Evolutionary conservation across 2,113 vertebrate species (phyloP), one percentile per base, ranked within the genome.

Genomic region (Clinocottus analis): DNA sequence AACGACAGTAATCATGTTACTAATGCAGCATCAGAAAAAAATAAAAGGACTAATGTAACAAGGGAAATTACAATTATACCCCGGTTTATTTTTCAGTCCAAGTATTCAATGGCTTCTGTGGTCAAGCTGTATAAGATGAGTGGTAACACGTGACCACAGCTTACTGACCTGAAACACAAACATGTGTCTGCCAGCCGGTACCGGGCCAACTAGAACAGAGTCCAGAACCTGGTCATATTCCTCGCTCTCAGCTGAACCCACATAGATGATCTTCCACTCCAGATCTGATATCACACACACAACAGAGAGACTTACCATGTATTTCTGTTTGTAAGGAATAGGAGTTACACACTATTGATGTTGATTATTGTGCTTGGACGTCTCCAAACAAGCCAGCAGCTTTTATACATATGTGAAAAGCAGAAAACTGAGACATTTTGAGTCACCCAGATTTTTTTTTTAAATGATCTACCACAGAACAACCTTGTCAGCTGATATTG

Each of bases 261-360:
- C 96, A 4, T 97, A 97, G 73, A 97, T 97, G 79, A 97, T 96
- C 83, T 97, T 97, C 96, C 97, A 97, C 56, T 97, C 96, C 12
- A 97, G 89, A 87, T 98, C 97, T 97, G 75, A 59, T 8, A 68
- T 14, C 9, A 85, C 10, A 82, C 2, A 47, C 25, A 53, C 0
- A 45, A 29, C 2, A 58, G 27, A 29, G 10, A 58, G 27, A 58
- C 25, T 7, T 5, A 27, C 13, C 13, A 58, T 58, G 14, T 7
- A 58, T 29, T 58, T 58, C 25, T 58, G 55, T 58, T 58, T 7
- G 27, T 17, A 29, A 27, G 27, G 55, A 58, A 58, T 58, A 29
- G 7, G 14, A 58, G 55, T 58, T 29, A 58, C 17, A 58, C 5
- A 29, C 25, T 17, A 29, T 29, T 58, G 25, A 27, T 17, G 27